Conservation (phyloP, 2,113 vertebrate species). For the Hystrix cristata region DNA sequence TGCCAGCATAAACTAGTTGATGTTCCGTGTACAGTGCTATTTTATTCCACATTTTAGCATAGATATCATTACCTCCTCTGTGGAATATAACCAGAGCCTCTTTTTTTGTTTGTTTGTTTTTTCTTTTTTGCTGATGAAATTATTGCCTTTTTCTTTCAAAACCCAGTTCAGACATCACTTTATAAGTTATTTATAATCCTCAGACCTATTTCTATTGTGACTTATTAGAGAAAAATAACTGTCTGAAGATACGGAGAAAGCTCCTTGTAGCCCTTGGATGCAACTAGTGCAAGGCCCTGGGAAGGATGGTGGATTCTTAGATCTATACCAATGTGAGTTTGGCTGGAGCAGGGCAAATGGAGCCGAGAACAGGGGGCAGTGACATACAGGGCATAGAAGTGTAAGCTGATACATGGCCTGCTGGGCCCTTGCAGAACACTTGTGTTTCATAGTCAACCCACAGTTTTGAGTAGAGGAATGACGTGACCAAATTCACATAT, state of each 20-base stretch:
- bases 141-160: constrained; percentile 19
- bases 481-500: neutral
- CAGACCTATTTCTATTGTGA: neutral
- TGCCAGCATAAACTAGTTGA: neutral
- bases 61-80: neutral
- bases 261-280: neutral
- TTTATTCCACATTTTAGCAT: neutral
- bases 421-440: neutral
- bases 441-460: neutral
- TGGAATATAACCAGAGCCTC: neutral
- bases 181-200: neutral
- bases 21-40: neutral
- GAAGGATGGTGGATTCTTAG: neutral
- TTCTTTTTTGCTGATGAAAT: neutral
- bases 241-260: neutral
- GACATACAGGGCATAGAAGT: neutral
- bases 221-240: constrained; percentile 3
- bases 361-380: neutral
- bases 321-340: neutral
- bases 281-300: rapidly evolving
- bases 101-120: neutral
- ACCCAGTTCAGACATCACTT: neutral
- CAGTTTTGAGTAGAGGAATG: neutral
- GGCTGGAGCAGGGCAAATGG: neutral
- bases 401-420: rapidly evolving